These are phyloP conservation scores for Orcinus orca DNA, from an alignment of 2,113 vertebrate species.

Conservation along the genomic window DNA sequence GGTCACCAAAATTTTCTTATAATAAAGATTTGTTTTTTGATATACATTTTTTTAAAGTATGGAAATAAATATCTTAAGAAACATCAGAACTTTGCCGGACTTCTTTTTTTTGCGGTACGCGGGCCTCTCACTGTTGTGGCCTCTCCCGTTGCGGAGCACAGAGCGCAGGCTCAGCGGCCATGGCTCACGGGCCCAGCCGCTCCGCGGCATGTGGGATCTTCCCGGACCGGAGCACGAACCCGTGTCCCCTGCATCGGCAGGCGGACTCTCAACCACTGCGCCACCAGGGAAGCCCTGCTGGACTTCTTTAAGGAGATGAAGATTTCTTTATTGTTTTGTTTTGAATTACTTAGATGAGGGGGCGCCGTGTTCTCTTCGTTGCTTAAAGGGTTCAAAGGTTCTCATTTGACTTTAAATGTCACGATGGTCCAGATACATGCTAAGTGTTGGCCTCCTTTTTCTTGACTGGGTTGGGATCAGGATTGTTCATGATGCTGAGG, in stretches of 20 bases:
- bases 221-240: no score
- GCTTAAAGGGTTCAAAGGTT: background rate
- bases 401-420: background rate
- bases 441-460: background rate
- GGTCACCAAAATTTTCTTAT: background rate
- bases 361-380: background rate
- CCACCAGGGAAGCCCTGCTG: no score
- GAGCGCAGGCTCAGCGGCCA: no score
- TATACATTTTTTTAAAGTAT: background rate
- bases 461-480: background rate
- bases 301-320: background rate
- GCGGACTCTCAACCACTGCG: no score
- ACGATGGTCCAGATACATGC: background rate
- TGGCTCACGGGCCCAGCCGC: no score
- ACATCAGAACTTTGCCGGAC: background rate
- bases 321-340: background rate
- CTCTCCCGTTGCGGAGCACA: no score
- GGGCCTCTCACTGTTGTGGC: no score
- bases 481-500: background rate
- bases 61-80: background rate
- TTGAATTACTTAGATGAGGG: background rate
- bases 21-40: background rate
- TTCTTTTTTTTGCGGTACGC: background rate
- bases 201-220: no score
- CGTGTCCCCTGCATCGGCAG: no score